A percentile compares a stretch with the other conserved stretches of the same genome.
These are phyloP conservation scores for Asbolus verrucosus DNA, from an alignment of 1,140 invertebrate species.

Conservation along the genomic window DNA sequence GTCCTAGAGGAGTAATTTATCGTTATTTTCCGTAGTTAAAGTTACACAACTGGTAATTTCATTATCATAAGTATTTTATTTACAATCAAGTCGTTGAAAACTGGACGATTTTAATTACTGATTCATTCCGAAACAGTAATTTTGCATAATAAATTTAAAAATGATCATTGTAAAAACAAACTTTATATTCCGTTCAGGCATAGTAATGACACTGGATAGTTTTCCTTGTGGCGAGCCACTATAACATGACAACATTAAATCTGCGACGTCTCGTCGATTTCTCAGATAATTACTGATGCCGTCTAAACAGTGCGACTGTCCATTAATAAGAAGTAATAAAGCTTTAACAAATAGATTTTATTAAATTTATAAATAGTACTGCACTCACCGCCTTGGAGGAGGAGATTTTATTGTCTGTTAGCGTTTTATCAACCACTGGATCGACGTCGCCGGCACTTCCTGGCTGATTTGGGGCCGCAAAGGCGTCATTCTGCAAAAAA, in stretches of 20 bases:
- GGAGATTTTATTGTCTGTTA: conserved; percentile 27
- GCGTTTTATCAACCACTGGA: conserved; percentile 6
- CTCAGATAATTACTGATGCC: too few species aligned
- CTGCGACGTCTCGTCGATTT: too few species aligned
- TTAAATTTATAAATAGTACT: neutral
- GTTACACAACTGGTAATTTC: conserved; percentile 11
- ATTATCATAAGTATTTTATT: conserved; percentile 33
- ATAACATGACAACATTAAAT: too few species aligned
- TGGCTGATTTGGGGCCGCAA: neutral
- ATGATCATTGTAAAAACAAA: conserved; percentile 1
- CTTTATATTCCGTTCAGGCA: neutral
- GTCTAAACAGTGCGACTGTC: too few species aligned
- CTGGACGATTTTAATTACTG: conserved; percentile 5
- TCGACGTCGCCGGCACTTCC: neutral
- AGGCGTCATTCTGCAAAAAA: conserved; percentile 6
- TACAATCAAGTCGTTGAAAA: conserved; percentile 11
- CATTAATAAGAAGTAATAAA: neutral
- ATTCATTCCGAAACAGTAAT: neutral
- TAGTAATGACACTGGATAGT: neutral
- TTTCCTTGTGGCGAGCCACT: too few species aligned
- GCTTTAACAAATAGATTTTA: neutral
- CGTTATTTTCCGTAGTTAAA: conserved; percentile 9
- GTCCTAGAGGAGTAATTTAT: conserved; percentile 6
- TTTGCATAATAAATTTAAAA: conserved; percentile 3
- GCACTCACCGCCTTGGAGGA: conserved; percentile 17